A percentile compares a stretch with the other conserved stretches of the same genome.
phyloP scores from a whole-genome alignment of 2,113 vertebrate genomes.

The Neolamprologus kungweensis region DNA sequence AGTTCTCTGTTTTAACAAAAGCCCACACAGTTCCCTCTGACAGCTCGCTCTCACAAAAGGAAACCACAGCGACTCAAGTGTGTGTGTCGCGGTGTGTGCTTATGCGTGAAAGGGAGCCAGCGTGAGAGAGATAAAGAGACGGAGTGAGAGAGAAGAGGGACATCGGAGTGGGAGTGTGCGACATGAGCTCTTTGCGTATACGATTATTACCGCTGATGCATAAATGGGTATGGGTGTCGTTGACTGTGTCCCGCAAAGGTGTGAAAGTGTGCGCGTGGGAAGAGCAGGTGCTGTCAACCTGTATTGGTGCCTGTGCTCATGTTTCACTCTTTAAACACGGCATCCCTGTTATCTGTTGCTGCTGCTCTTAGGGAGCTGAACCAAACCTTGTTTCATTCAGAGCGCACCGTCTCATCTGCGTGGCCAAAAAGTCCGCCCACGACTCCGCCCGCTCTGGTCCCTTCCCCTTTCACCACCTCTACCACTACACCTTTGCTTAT shows the following conservation, averaged over 20 bases:
- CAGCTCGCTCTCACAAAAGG: constrained; percentile 49
- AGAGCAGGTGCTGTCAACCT: constrained; percentile 34
- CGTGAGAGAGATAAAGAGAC: constrained; percentile 18
- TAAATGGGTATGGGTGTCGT: constrained; percentile 30
- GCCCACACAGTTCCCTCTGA: constrained; percentile 57
- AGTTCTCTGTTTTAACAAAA: constrained; percentile 56
- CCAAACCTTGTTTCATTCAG: constrained; percentile 15
- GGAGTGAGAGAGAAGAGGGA: constrained; percentile 13
- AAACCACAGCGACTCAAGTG: constrained; percentile 35
- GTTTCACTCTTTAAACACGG: constrained; percentile 42
- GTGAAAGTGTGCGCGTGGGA: not conserved
- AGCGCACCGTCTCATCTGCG: not conserved
- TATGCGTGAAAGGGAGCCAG: constrained; percentile 3
- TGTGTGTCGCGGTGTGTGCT: not conserved
- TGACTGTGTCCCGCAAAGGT: not conserved
- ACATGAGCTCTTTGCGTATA: constrained; percentile 44
- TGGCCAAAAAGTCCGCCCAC: constrained; percentile 1
- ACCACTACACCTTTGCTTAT: not conserved
- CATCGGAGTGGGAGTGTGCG: constrained; percentile 41
- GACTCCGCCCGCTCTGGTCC: not conserved
- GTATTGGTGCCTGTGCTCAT: constrained; percentile 29
- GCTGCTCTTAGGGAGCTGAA: constrained; percentile 9
- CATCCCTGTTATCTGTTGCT: constrained; percentile 11
- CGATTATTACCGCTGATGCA: constrained; percentile 46
- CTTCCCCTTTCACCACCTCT: not conserved